phyloP scores from a whole-genome alignment of 2,888 invertebrate species.

The Synanthedon andrenaeformis region DNA sequence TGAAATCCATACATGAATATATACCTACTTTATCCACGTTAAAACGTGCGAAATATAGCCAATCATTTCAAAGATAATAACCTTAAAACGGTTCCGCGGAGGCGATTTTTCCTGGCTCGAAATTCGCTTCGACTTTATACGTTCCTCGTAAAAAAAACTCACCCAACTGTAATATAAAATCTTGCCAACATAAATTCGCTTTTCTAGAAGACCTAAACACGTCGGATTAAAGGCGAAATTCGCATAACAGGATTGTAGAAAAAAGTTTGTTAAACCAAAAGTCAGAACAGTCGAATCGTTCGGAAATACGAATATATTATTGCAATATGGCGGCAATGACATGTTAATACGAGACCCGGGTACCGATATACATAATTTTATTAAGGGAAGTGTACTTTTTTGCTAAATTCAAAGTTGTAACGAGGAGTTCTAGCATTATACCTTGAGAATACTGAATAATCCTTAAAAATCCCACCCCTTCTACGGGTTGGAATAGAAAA shows the following conservation, averaged over 20 bases:
- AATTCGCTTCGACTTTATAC: conserved; percentile 38
- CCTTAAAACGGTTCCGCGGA: conserved; percentile 7
- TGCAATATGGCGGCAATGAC: conserved; percentile 64
- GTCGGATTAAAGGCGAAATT: neutral
- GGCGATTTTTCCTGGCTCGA: conserved; percentile 37
- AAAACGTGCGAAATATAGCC: too few species aligned
- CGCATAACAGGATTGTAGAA: neutral
- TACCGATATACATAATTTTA: conserved; percentile 64
- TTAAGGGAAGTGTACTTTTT: conserved; percentile 26
- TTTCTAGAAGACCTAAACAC: neutral
- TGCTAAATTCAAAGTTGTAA: conserved; percentile 5
- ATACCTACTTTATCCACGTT: too few species aligned
- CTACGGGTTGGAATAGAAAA: too few species aligned
- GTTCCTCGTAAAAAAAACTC: conserved; percentile 36
- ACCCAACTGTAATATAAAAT: conserved; percentile 31
- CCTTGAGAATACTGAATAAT: neutral
- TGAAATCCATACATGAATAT: too few species aligned
- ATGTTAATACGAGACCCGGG: conserved; percentile 58
- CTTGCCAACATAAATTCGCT: conserved; percentile 1
- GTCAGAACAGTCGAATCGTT: conserved; percentile 28
- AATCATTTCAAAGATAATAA: too few species aligned
- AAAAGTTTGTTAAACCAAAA: neutral
- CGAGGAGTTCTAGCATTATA: neutral
- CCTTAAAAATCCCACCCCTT: too few species aligned
- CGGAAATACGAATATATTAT: conserved; percentile 49